Conservation (phyloP, 2,797 vertebrate species). For the Myotis daubentonii region DNA sequence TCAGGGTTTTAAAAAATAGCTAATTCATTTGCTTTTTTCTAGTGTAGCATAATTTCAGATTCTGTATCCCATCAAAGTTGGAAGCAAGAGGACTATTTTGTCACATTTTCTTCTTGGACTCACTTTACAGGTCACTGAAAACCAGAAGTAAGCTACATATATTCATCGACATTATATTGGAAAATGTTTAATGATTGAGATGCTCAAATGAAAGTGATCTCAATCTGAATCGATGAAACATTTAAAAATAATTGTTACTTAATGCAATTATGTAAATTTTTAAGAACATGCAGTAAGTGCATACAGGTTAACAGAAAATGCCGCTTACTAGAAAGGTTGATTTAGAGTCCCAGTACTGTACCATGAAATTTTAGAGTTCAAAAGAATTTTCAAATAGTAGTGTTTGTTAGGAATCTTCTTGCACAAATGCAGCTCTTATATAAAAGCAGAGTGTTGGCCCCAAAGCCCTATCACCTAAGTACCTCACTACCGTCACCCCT, state of each 20-base stretch:
- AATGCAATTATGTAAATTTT: neutral
- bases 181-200: conserved; percentile 52
- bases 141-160: conserved; percentile 31
- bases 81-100: conserved; percentile 1
- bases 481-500: neutral
- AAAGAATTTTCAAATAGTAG: conserved; percentile 20
- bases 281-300: neutral
- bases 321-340: neutral
- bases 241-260: conserved; percentile 56
- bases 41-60: conserved; percentile 39
- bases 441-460: neutral
- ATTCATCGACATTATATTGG: conserved; percentile 30
- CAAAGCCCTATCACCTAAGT: neutral
- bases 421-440: neutral
- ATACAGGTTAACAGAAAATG: conserved; percentile 1
- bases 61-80: conserved; percentile 42
- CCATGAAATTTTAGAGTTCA: conserved; percentile 37
- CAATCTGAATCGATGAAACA: conserved; percentile 38
- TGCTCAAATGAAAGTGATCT: conserved; percentile 31
- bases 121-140: conserved; percentile 34
- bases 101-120: conserved; percentile 51
- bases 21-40: conserved; percentile 56
- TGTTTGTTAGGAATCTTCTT: conserved; percentile 27
- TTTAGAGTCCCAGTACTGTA: conserved; percentile 8
- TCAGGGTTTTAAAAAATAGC: neutral